Evolutionary conservation across 1,140 invertebrate genomes (phyloP).

Genomic region (Tetraneura akinire): DNA sequence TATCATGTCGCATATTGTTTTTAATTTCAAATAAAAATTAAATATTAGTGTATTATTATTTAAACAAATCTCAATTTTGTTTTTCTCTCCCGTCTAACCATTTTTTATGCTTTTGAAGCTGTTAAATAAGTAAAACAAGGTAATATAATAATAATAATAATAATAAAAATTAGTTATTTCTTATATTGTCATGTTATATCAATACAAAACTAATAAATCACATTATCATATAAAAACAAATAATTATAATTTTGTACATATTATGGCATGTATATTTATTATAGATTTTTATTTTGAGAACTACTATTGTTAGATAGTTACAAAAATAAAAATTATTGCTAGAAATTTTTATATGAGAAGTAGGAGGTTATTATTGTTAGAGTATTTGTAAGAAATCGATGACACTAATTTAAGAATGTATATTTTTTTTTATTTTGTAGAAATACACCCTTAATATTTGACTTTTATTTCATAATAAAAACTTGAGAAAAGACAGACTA

Average conservation of each 20-base stretch:
- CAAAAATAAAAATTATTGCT: neutral
- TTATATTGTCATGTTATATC: neutral
- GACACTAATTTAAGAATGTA: no score
- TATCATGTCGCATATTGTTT: no score
- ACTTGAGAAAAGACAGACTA: neutral
- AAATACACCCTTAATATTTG: neutral
- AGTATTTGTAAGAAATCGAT: no score
- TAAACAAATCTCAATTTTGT: no score
- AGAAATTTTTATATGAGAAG: neutral
- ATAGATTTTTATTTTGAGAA: neutral
- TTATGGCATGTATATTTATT: neutral
- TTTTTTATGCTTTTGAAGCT: no score
- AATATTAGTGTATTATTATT: no score
- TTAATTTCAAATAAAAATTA: no score
- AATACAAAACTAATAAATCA: neutral
- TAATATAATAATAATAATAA: neutral
- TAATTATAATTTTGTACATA: neutral
- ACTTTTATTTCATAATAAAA: neutral
- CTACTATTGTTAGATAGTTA: no score
- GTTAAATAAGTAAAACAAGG: conserved; percentile 16
- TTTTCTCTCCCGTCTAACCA: no score
- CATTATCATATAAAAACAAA: neutral
- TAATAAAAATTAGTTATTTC: neutral
- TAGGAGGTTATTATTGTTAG: neutral
- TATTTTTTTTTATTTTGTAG: conserved; percentile 1